Percentiles rank a stretch among this genome's conserved stretches.
These are phyloP conservation scores for Hirtodrosophila duncani DNA, from an alignment of 2,888 invertebrate species.

Conservation along the genomic window DNA sequence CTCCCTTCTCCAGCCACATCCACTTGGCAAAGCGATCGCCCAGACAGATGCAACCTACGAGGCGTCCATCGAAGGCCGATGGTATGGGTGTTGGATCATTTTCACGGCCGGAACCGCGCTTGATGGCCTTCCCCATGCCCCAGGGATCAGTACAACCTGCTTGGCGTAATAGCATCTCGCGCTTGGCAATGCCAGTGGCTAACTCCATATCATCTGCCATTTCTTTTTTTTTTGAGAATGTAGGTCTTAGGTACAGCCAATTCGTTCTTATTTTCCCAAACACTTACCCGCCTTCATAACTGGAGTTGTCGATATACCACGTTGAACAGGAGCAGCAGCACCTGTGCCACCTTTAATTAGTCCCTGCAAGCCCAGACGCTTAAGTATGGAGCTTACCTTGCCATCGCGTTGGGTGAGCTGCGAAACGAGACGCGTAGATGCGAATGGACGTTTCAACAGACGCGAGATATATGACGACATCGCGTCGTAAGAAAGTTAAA, in stretches of 20 bases:
- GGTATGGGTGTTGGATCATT: conserved; percentile 92
- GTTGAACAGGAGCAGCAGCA: conserved; percentile 13
- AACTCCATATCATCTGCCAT: conserved; percentile 93
- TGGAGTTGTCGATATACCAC: conserved; percentile 42
- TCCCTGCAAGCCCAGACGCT: conserved; percentile 32
- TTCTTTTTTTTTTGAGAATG: too few species aligned
- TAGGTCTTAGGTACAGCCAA: too few species aligned
- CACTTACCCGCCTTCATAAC: conserved; percentile 40
- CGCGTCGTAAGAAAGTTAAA: too few species aligned
- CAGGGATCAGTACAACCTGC: conserved; percentile 92
- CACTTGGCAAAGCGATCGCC: conserved; percentile 93
- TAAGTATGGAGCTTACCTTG: conserved; percentile 29
- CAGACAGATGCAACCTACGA: conserved; percentile 96
- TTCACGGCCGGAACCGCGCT: conserved; percentile 88
- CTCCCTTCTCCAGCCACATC: conserved; percentile 96
- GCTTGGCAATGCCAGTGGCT: conserved; percentile 94
- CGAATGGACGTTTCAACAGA: conserved; percentile 27
- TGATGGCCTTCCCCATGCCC: conserved; percentile 85
- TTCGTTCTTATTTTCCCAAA: too few species aligned
- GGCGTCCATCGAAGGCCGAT: conserved; percentile 91
- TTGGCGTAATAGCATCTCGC: conserved; percentile 89
- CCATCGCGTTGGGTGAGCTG: conserved; percentile 46
- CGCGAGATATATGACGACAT: conserved; percentile 54
- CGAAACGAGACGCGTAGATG: conserved; percentile 53
- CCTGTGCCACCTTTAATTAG: conserved; percentile 10